Percentiles rank a stretch among this genome's conserved stretches.
These are phyloP conservation scores for Aspidoscelis tigris DNA, from an alignment of 2,113 vertebrate species.

Conservation along the genomic window DNA sequence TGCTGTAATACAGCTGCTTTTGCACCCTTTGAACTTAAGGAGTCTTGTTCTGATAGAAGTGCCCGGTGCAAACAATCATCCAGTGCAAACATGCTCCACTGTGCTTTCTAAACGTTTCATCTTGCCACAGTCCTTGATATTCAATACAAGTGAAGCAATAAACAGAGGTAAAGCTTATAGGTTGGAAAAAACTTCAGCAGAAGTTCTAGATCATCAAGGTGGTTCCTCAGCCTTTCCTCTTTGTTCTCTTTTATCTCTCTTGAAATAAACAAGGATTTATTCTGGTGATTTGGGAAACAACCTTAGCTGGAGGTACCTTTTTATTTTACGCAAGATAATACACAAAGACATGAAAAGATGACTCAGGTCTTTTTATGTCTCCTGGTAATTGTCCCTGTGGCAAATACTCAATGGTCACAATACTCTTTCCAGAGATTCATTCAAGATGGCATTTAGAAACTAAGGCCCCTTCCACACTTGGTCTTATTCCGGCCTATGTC, in stretches of 20 bases:
- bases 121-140: conserved; percentile 57
- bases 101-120: conserved; percentile 56
- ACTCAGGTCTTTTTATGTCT: conserved; percentile 1
- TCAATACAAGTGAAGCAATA: conserved; percentile 57
- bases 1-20: conserved; percentile 30
- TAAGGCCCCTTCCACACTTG: no score
- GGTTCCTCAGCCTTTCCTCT: conserved; percentile 58
- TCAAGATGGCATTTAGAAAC: background rate
- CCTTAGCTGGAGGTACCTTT: conserved; percentile 40
- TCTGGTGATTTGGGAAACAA: conserved; percentile 66
- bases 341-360: conserved; percentile 46
- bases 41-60: conserved; percentile 48
- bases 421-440: background rate
- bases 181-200: conserved; percentile 24
- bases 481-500: no score
- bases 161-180: conserved; percentile 43
- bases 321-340: conserved; percentile 53
- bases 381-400: background rate
- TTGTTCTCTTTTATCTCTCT: conserved; percentile 66
- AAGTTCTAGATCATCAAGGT: background rate
- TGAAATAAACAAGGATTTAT: conserved; percentile 72
- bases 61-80: conserved; percentile 42
- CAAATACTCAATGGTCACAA: background rate
- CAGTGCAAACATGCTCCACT: conserved; percentile 38
- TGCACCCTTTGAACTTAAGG: conserved; percentile 57